phyloP scores from a whole-genome alignment of 2,888 invertebrate genomes.

The Leptogaster cylindrica region DNA sequence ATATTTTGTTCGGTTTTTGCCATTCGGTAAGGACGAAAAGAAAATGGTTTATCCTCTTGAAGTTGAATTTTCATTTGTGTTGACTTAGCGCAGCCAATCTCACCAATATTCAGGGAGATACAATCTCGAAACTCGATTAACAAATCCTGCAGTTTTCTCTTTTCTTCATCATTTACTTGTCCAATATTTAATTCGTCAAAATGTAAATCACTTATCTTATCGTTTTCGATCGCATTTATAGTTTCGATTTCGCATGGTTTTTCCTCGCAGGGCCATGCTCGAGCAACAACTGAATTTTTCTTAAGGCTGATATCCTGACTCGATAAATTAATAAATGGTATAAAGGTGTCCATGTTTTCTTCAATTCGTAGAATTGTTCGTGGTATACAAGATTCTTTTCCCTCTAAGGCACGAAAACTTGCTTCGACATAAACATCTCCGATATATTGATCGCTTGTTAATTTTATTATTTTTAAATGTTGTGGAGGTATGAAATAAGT shows the following conservation, averaged over 20 bases:
- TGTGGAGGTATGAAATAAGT: not conserved
- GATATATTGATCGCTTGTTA: not conserved
- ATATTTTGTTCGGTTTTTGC: not conserved
- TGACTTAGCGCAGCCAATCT: constrained; percentile 44
- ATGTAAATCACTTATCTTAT: not conserved
- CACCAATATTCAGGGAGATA: not conserved
- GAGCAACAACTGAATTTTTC: not conserved
- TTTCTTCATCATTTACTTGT: not conserved
- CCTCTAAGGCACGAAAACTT: not conserved
- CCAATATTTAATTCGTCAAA: constrained; percentile 4
- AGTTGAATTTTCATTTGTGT: constrained; percentile 47
- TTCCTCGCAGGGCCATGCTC: constrained; percentile 1
- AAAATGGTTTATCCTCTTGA: constrained; percentile 48
- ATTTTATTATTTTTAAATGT: not conserved
- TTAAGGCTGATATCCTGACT: not conserved
- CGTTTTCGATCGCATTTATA: not conserved
- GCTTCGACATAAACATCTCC: constrained; percentile 2
- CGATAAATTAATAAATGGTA: not conserved
- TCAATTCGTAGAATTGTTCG: not conserved
- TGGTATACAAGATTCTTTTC: not conserved
- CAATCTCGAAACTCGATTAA: not conserved
- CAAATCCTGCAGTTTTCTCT: not conserved
- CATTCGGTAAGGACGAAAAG: constrained; percentile 50
- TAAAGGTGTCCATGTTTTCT: not conserved
- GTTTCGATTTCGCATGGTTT: not conserved